phyloP scores from a whole-genome alignment of 2,113 vertebrate genomes.

The Trogon surrucura region DNA sequence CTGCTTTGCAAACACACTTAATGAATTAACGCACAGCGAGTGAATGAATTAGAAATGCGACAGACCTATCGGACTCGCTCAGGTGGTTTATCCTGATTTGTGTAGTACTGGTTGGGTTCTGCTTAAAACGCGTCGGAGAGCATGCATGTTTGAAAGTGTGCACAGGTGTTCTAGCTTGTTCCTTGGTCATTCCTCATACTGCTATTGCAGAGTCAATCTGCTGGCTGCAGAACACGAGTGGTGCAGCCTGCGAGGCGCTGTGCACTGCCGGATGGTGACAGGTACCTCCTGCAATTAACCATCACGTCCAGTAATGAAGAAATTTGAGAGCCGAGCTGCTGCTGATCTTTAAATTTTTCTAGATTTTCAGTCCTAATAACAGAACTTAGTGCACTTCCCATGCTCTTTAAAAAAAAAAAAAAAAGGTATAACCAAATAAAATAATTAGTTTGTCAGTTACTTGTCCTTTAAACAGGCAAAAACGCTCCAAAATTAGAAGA shows the following conservation, averaged over 20 bases:
- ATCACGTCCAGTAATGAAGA: not conserved
- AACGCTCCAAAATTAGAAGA: not conserved
- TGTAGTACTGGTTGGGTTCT: not conserved
- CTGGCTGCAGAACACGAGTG: not conserved
- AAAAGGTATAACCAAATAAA: not conserved
- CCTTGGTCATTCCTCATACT: not conserved
- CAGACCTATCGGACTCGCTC: rapidly evolving
- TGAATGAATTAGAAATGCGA: not conserved
- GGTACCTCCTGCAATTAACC: not conserved
- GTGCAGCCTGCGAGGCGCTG: not conserved
- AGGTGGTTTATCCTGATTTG: rapidly evolving
- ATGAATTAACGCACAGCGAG: not conserved
- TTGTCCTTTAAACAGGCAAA: not conserved
- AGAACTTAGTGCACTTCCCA: not conserved
- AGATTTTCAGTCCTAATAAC: not conserved
- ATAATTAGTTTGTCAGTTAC: not conserved
- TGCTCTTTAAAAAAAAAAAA: not conserved
- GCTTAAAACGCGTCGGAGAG: not conserved
- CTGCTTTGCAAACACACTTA: not conserved
- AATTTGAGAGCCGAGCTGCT: not conserved
- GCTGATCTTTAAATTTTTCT: not conserved
- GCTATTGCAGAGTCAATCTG: rapidly evolving
- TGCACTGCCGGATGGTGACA: rapidly evolving
- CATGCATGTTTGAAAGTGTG: rapidly evolving
- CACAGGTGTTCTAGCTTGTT: not conserved